Evolutionary conservation across 1,140 invertebrate species (phyloP), one percentile per base, ranked within the genome.

Genomic region (Macrobrachium nipponense): DNA sequence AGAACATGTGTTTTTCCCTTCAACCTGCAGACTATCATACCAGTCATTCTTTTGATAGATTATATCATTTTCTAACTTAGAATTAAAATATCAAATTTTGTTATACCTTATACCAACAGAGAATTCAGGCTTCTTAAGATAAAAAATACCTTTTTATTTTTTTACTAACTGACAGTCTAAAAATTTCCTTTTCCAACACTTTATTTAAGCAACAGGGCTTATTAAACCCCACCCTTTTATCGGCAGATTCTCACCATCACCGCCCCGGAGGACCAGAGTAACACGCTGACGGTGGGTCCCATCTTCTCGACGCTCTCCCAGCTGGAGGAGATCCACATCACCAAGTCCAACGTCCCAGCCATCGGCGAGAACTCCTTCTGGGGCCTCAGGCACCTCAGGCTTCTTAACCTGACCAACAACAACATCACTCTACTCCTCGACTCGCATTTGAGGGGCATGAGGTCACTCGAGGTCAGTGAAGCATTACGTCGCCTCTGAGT

Each of bases 281-380:
- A 73, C 66, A 86, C 83, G 0, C 36, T 86, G 7, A 86, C 78
- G 5, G 15, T 86, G 23, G 83, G 83, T 7, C 80, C 85, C 15
- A 87, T 89, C 80, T 87, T 89, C 62, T 81, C 70, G 27, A 68
- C 88, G 0, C 70, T 89, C 64, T 61, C 88, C 2, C 81, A 81
- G 23, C 77, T 97, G 27, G 93, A 95, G 90, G 95, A 96, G 90
- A 91, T 97, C 3, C 94, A 94, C 89, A 95, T 97, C 68, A 94
- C 94, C 2, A 93, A 94, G 82, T 96, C 95, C 2, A 95, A 95
- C 90, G 91, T 97, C 5, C 95, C 95, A 0, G 95, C 95, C n/a
- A 95, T 96, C 85, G 95, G 96, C 0, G 93, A 94, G 86, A 94
- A 95, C 89, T 95, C 95, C 17, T 96, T 97, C 90, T 96, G 94